Conservation (phyloP, 2,797 vertebrate species). For the Masticophis lateralis region DNA sequence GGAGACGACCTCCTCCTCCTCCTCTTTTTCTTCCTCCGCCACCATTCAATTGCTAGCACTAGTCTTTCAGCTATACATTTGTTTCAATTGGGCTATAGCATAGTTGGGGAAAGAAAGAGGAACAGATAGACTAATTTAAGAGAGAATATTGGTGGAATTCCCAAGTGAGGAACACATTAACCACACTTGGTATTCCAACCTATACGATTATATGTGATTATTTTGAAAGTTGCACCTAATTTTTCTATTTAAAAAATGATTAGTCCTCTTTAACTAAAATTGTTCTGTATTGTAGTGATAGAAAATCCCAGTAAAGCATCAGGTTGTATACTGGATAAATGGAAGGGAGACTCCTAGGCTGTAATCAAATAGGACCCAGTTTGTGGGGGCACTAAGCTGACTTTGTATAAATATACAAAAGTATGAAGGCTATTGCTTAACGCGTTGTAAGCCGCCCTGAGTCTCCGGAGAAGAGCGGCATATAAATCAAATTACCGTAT, state of each 20-base stretch:
- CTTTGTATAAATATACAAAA: too few relatives aligned
- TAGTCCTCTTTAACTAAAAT: background rate
- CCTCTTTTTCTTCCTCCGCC: rapidly evolving
- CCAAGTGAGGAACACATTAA: background rate
- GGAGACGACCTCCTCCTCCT: background rate
- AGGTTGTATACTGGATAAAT: background rate
- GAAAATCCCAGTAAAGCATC: background rate
- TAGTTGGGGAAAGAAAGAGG: background rate
- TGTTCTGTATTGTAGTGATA: background rate
- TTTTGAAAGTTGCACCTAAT: background rate
- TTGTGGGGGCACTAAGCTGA: too few relatives aligned
- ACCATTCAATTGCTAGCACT: background rate
- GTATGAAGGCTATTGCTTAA: too few relatives aligned
- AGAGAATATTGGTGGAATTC: background rate
- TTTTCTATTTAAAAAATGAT: background rate
- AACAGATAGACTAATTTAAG: background rate
- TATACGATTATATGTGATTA: background rate
- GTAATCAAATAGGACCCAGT: background rate
- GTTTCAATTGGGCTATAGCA: background rate
- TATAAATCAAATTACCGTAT: too few relatives aligned
- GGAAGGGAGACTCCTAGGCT: background rate
- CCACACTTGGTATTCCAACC: too few relatives aligned
- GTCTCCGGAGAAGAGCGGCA: too few relatives aligned
- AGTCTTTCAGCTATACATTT: background rate
- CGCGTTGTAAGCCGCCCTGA: too few relatives aligned